Evolutionary conservation across 2,888 invertebrate genomes (phyloP), one percentile per base, ranked within the genome.

Genomic region (Plemyria rubiginata): DNA sequence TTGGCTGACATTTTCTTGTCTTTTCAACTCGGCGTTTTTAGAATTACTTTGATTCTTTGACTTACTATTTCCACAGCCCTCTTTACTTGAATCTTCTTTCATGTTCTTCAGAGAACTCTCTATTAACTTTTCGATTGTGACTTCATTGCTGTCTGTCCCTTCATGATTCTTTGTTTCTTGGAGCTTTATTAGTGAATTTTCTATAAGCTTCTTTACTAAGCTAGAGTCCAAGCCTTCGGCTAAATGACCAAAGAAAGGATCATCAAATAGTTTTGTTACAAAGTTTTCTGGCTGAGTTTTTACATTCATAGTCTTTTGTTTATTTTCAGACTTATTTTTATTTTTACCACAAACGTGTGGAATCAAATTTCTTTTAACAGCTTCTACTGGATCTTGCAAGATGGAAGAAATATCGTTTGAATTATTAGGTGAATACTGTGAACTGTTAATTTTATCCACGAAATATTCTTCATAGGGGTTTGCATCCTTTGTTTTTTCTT

Each of bases 261-360:
- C 95, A 78, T 94, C 93, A 74, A 95, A 92, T 11, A 95, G 85
- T 81, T 94, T 94, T 9, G 93, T 90, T 9, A 95, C 94, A 76
- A 94, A 93, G 66, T 87, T 85, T 70, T 87, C 88, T 40, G 81
- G 73, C 62, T 76, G 75, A 64, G 79, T 77, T 68, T 60, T 73
- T 63, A 65, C 68, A 68, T 49, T 76, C 67, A 67, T 56, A 67
- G 60, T 75, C 69, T 65, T 80, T 74, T 70, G 62, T 54, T 50
- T 60, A 29, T 65, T 70, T 61, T 73, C 69, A 41, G 68, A 70
- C 38, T 64, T 79, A 38, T 78, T 68, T 85, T 90, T 86, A 76
- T 79, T 88, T 83, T 95, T 95, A 32, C 96, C 96, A 85, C 96
- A 96, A 56, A 96, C 95, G 80, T 96, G 96, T 49, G 96, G 96